Conservation (phyloP, 2,888 invertebrate species). For the Hemistola chrysoprasaria region DNA sequence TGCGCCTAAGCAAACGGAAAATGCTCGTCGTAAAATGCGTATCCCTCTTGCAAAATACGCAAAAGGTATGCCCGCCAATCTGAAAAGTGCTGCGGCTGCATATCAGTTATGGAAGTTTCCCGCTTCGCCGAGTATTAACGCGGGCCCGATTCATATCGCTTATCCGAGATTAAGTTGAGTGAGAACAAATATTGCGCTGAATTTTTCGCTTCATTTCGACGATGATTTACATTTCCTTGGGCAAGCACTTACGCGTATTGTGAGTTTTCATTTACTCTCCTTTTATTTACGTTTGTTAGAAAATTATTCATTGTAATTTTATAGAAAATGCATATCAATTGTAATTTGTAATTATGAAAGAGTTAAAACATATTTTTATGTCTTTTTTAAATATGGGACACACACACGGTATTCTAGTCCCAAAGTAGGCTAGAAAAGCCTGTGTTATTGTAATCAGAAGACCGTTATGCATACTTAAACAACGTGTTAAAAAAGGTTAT, state of each 20-base stretch:
- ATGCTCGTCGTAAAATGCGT: conserved; percentile 1
- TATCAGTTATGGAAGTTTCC: conserved; percentile 5
- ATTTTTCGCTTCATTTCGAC: conserved; percentile 29
- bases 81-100: conserved; percentile 8
- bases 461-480: too few relatives aligned
- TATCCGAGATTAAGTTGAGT: conserved; percentile 32
- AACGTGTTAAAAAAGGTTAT: too few relatives aligned
- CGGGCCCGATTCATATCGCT: conserved; percentile 28
- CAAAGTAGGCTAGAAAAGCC: too few relatives aligned
- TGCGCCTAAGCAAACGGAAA: too few relatives aligned
- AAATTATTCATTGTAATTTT: too few relatives aligned
- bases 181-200: conserved; percentile 31
- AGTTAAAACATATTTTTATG: too few relatives aligned
- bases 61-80: conserved; percentile 7
- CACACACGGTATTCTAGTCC: too few relatives aligned
- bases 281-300: conserved; percentile 27
- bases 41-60: conserved; percentile 6
- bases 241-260: conserved; percentile 30
- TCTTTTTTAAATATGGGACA: too few relatives aligned
- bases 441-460: too few relatives aligned
- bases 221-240: conserved; percentile 28
- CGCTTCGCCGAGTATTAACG: conserved; percentile 22
- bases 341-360: too few relatives aligned
- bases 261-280: conserved; percentile 31
- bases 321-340: too few relatives aligned